These are phyloP conservation scores for Monodelphis domestica DNA, from an alignment of 2,797 vertebrate species.

Conservation along the genomic window DNA sequence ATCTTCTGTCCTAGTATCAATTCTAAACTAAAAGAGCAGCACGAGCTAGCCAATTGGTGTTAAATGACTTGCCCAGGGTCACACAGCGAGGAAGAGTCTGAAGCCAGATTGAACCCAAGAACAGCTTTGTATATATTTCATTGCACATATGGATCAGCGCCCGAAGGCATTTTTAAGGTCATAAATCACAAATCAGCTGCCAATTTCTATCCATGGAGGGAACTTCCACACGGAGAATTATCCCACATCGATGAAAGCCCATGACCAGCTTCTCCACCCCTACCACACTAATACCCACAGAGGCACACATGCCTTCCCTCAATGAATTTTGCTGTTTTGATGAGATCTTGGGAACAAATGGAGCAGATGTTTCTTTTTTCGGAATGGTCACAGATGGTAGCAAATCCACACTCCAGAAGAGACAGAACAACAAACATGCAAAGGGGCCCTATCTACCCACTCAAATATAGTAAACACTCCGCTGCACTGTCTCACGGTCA, in stretches of 20 bases:
- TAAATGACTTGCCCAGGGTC: too few species aligned
- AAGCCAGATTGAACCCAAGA: too few species aligned
- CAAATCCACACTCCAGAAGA: constrained; percentile 57
- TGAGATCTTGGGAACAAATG: constrained; percentile 8
- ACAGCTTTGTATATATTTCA: background rate
- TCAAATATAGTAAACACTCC: constrained; percentile 52
- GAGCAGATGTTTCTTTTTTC: constrained; percentile 17
- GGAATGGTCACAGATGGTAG: constrained; percentile 57
- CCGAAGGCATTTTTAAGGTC: background rate
- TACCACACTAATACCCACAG: background rate
- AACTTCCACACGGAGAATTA: background rate
- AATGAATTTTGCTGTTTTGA: constrained; percentile 39
- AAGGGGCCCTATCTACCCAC: constrained; percentile 29
- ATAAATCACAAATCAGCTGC: background rate
- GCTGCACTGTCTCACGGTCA: constrained; percentile 60
- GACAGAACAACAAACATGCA: constrained; percentile 19
- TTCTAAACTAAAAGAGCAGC: too few species aligned
- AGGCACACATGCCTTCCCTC: constrained; percentile 49
- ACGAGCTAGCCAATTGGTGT: too few species aligned
- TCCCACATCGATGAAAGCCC: background rate
- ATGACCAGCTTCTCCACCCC: background rate
- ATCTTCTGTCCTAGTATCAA: too few species aligned
- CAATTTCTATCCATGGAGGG: background rate
- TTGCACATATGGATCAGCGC: background rate
- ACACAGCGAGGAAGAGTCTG: too few species aligned